Percentiles rank a stretch among this genome's conserved stretches.
phyloP scores from a whole-genome alignment of 2,797 vertebrate species.

The Lindbergichthys nudifrons region DNA sequence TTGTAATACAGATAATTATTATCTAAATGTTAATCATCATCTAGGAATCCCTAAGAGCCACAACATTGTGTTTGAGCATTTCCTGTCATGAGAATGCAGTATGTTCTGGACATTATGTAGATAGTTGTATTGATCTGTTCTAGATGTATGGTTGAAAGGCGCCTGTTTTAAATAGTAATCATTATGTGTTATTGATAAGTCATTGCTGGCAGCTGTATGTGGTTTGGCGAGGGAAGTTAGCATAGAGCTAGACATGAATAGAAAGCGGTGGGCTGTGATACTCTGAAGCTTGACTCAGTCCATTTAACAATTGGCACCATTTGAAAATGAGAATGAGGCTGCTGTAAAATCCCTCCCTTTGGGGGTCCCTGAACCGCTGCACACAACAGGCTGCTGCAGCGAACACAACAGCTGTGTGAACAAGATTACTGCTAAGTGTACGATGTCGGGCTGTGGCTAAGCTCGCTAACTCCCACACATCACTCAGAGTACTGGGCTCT shows the following conservation, averaged over 20 bases:
- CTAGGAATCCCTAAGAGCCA: conserved; percentile 1
- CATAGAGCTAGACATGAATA: conserved; percentile 16
- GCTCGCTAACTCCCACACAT: conserved; percentile 63
- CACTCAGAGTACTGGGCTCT: conserved; percentile 24
- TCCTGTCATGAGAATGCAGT: conserved; percentile 6
- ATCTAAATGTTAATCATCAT: too few relatives aligned
- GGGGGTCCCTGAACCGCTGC: conserved; percentile 45
- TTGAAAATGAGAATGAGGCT: conserved; percentile 39
- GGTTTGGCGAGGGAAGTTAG: conserved; percentile 20
- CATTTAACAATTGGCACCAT: conserved; percentile 41
- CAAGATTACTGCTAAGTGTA: conserved; percentile 48
- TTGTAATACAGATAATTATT: too few relatives aligned
- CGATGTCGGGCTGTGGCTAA: conserved; percentile 42
- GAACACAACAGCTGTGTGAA: conserved; percentile 53
- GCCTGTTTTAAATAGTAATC: not conserved
- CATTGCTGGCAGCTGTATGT: not conserved
- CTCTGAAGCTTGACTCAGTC: conserved; percentile 32
- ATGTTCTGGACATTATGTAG: too few relatives aligned
- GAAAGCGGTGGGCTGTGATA: conserved; percentile 20
- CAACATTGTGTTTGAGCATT: not conserved
- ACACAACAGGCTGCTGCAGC: conserved; percentile 43
- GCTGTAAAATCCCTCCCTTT: conserved; percentile 43
- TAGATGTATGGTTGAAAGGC: not conserved
- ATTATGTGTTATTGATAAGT: conserved; percentile 6
- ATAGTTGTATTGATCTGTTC: not conserved